These are phyloP conservation scores for Hippocampus mohnikei DNA, from an alignment of 2,113 vertebrate species.

Conservation along the genomic window DNA sequence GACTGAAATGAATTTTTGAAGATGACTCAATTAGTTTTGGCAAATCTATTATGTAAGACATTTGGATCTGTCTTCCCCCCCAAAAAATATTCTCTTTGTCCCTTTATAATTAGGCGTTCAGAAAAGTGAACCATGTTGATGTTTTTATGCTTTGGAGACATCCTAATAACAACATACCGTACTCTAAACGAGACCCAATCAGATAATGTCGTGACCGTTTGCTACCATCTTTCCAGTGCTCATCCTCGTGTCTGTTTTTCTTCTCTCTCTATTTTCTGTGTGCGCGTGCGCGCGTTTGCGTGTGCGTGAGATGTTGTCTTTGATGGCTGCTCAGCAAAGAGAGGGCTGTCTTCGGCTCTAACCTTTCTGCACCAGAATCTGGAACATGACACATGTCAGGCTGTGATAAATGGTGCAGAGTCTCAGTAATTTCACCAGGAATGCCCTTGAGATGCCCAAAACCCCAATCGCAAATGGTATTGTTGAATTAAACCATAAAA, in stretches of 20 bases:
- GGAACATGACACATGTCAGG: conserved; percentile 99
- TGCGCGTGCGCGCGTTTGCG: neutral
- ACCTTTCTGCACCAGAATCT: conserved; percentile 95
- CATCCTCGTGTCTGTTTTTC: conserved; percentile 44
- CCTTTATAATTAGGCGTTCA: neutral
- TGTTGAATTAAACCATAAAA: conserved; percentile 99
- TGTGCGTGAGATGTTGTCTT: conserved; percentile 68
- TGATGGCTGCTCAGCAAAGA: conserved; percentile 97
- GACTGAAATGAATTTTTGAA: too few relatives aligned
- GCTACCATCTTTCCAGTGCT: conserved; percentile 37
- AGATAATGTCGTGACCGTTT: conserved; percentile 32
- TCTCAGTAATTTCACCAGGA: conserved; percentile 99
- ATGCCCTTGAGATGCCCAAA: conserved; percentile 99
- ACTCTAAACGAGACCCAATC: conserved; percentile 6
- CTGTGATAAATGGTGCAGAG: conserved; percentile 99
- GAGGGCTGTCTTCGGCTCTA: conserved; percentile 94
- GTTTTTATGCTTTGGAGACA: conserved; percentile 18
- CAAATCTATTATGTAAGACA: too few relatives aligned
- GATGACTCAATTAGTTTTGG: too few relatives aligned
- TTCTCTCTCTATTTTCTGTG: conserved; percentile 34
- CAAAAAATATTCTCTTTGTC: conserved; percentile 1
- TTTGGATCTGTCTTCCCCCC: neutral
- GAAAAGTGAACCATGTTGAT: neutral
- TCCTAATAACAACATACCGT: conserved; percentile 7
- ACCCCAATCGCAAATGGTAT: conserved; percentile 98